Evolutionary conservation across 1,140 invertebrate genomes (phyloP).

Genomic region (Macrosteles quadrilineatus): DNA sequence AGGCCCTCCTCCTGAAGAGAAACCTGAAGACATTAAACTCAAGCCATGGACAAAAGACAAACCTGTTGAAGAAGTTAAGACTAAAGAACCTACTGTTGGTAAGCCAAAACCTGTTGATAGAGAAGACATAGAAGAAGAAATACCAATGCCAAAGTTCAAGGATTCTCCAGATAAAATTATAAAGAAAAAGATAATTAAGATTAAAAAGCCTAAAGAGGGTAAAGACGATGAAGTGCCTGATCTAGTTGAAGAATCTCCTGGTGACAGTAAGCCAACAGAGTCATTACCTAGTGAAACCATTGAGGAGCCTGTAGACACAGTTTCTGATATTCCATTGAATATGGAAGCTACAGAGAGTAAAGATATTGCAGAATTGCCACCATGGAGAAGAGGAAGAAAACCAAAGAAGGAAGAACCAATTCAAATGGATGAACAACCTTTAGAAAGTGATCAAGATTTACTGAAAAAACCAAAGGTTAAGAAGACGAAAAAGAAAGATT

Average conservation of each 20-base stretch:
- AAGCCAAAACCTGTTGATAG: conserved; percentile 35
- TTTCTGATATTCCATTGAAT: background rate
- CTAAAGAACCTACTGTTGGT: conserved; percentile 27
- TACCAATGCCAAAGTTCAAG: conserved; percentile 26
- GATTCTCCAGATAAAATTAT: conserved; percentile 23
- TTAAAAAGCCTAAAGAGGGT: conserved; percentile 1
- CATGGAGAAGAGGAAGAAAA: conserved; percentile 9
- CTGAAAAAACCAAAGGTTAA: conserved; percentile 20
- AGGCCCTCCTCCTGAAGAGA: conserved; percentile 46
- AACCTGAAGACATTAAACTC: conserved; percentile 42
- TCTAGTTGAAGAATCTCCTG: background rate
- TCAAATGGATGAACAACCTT: conserved; percentile 38
- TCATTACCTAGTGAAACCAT: background rate
- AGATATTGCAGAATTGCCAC: conserved; percentile 37
- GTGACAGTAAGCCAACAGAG: background rate
- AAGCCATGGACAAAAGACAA: conserved; percentile 42
- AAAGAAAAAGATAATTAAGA: conserved; percentile 29
- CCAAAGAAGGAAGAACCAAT: conserved; percentile 37
- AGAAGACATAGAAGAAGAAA: conserved; percentile 36
- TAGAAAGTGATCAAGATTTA: background rate
- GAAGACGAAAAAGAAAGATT: conserved; percentile 35
- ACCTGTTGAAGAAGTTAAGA: conserved; percentile 32
- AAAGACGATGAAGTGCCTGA: background rate
- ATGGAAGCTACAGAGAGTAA: conserved; percentile 34
- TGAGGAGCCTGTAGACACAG: background rate